phyloP scores from a whole-genome alignment of 1,140 invertebrate species.

The Drosophila lowei region DNA sequence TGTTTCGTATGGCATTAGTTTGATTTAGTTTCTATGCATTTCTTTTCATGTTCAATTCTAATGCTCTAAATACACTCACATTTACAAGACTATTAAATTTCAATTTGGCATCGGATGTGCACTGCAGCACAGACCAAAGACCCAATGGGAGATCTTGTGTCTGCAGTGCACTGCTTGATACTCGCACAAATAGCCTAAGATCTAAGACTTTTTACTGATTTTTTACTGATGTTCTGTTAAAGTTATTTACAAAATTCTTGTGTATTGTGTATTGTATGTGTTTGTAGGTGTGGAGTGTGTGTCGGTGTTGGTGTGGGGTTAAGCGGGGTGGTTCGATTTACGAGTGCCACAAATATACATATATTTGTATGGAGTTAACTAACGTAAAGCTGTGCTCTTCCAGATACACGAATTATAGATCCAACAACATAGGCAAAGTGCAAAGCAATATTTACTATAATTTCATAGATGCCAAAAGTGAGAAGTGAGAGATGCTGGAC shows the following conservation, averaged over 20 bases:
- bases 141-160: constrained; percentile 1
- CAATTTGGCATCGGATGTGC: constrained; percentile 18
- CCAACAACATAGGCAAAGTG: constrained; percentile 40
- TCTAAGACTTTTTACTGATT: constrained; percentile 72
- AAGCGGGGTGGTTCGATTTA: constrained; percentile 51
- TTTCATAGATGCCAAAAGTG: no score
- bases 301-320: constrained; percentile 43
- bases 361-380: constrained; percentile 17
- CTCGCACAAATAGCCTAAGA: constrained; percentile 40
- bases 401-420: constrained; percentile 26
- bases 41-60: constrained; percentile 52
- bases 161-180: constrained; percentile 38
- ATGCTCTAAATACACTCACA: constrained; percentile 61
- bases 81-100: constrained; percentile 46
- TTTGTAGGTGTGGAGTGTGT: constrained; percentile 9
- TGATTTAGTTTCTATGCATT: constrained; percentile 53
- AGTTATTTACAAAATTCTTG: constrained; percentile 58
- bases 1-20: constrained; percentile 37
- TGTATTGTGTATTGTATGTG: constrained; percentile 22
- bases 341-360: constrained; percentile 43
- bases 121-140: constrained; percentile 11
- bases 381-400: constrained; percentile 48
- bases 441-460: constrained; percentile 15
- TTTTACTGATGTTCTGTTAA: constrained; percentile 70
- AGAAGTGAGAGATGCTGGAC: constrained; percentile 14